These are phyloP conservation scores for Saccostrea cuccullata DNA, from an alignment of 1,140 invertebrate genomes.

Conservation along the genomic window DNA sequence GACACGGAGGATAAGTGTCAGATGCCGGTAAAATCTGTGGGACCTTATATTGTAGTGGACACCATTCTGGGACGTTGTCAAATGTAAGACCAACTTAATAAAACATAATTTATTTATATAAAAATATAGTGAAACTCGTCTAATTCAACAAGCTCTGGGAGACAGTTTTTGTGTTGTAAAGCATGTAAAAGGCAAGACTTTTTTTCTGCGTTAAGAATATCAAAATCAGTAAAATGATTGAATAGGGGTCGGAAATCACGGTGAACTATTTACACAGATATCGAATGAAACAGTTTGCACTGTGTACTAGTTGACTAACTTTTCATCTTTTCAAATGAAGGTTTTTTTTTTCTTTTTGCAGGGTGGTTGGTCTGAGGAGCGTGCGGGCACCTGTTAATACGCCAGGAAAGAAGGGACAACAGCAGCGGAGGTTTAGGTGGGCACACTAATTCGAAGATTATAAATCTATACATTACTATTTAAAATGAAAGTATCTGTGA, in stretches of 20 bases:
- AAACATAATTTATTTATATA: too few species aligned
- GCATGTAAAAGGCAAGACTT: too few species aligned
- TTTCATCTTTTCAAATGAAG: too few species aligned
- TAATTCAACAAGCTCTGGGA: too few species aligned
- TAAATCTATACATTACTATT: background rate
- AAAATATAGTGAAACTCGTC: too few species aligned
- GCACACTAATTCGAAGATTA: background rate
- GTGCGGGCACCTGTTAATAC: background rate
- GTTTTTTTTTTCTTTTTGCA: background rate
- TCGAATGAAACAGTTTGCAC: too few species aligned
- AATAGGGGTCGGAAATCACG: too few species aligned
- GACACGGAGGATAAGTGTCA: background rate
- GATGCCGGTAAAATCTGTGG: background rate
- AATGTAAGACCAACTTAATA: background rate
- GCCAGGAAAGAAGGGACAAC: constrained; percentile 8
- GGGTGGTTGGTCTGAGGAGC: constrained; percentile 10
- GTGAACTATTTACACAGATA: too few species aligned
- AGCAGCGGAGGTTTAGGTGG: background rate
- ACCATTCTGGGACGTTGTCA: constrained; percentile 2
- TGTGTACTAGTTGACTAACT: too few species aligned
- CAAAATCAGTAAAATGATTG: too few species aligned
- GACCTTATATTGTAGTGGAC: constrained; percentile 13
- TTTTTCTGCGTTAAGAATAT: too few species aligned
- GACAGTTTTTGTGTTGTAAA: too few species aligned
- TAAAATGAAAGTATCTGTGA: background rate